Evolutionary conservation across 2,797 vertebrate species (phyloP), one percentile per base, ranked within the genome.

Genomic region (Epinephelus coioides): DNA sequence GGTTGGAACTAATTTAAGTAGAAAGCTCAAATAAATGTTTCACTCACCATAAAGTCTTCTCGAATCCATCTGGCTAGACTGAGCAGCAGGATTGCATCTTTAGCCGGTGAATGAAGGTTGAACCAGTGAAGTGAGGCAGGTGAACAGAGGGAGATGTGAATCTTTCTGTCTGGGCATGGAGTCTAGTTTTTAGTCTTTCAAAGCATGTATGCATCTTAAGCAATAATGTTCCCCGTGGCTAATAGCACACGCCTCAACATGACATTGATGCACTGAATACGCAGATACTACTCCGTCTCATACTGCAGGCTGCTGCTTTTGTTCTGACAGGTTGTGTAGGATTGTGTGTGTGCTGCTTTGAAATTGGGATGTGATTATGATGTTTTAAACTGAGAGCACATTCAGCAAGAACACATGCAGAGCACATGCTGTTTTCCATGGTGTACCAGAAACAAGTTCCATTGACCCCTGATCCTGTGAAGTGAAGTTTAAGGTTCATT

Each of bases 11-110:
- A 30, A 75, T 78, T 78, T 56, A 54, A 38, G 25, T 69, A 67
- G 70, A 76, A 81, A 64, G 47, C 50, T 63, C 14, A 66, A 83
- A 65, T 73, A 46, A 73, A 72, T 75, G 60, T 66, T 66, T 78
- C 25, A 6, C n/a, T 44, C 57, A 47, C 62, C 6, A 15, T 21
- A 54, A 63, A 46, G 25, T 69, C 46, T 30, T 60, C 23, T 60
- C 23, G 15, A 19, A 65, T 43, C 27, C 50, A 61, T 74, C 62
- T 71, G 40, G 19, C 44, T 18, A 2, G 67, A 46, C 40, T 56
- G 60, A 73, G 30, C 30, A 54, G 44, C 63, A 38, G 61, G 25
- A 64, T 79, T n/a, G 6, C 60, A n/a, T 47, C 17, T 59, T 53
- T 15, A 66, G 40, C 19, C 54, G 54, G 6, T 46, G 47, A 71